phyloP scores from a whole-genome alignment of 2,113 vertebrate genomes.

The Aegithalos caudatus region DNA sequence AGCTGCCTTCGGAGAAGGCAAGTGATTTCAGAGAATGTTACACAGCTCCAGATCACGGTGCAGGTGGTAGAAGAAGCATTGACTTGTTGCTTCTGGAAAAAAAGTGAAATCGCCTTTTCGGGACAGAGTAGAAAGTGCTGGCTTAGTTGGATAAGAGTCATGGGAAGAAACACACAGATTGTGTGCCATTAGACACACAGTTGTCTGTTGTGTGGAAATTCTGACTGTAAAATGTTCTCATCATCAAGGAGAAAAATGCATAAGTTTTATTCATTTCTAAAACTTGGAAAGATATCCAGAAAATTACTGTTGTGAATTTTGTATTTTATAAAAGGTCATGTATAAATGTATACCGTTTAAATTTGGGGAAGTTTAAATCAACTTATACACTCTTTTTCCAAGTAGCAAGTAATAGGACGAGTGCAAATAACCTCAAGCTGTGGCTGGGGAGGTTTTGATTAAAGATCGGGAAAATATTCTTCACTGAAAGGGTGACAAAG shows the following conservation, averaged over 20 bases:
- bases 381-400: not conserved
- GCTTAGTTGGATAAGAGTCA: not conserved
- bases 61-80: not conserved
- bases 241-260: not conserved
- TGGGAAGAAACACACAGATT: not conserved
- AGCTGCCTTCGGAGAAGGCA: not conserved
- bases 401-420: not conserved
- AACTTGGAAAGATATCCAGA: not conserved
- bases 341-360: not conserved
- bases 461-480: not conserved
- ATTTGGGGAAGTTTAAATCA: no score
- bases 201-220: not conserved
- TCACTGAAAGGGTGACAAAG: not conserved
- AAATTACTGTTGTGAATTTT: not conserved
- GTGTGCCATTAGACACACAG: not conserved
- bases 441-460: not conserved
- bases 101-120: not conserved
- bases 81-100: not conserved
- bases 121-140: not conserved
- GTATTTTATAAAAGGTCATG: not conserved
- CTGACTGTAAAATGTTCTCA: not conserved
- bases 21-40: not conserved
- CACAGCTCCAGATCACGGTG: not conserved
- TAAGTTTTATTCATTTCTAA: not conserved
- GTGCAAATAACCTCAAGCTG: not conserved